Percentiles rank a stretch among this genome's conserved stretches.
Evolutionary conservation across 2,113 vertebrate genomes (phyloP).

Genomic region (Cervus canadensis): DNA sequence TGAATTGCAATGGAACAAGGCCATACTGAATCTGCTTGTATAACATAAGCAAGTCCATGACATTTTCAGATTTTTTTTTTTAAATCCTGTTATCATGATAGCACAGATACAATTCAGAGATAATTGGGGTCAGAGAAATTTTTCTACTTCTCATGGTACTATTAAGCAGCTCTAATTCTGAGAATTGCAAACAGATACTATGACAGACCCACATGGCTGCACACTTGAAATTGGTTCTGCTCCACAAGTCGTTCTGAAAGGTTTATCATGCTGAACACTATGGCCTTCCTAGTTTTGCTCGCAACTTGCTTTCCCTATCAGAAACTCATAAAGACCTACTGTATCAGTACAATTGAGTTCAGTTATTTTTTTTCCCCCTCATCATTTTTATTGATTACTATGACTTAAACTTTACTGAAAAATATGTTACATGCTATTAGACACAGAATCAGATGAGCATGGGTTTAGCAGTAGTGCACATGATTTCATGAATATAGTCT

Average conservation of each 20-base stretch:
- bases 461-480: not conserved
- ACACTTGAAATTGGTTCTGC: not conserved
- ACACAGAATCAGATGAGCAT: not conserved
- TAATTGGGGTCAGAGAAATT: not conserved
- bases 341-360: not conserved
- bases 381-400: constrained; percentile 32
- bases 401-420: constrained; percentile 40
- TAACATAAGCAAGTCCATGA: not conserved
- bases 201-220: not conserved
- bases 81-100: not conserved
- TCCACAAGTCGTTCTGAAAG: not conserved
- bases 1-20: not conserved
- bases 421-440: not conserved
- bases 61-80: not conserved
- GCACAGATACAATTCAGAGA: not conserved
- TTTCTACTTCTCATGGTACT: not conserved
- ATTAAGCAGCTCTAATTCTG: not conserved
- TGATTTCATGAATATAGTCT: not conserved
- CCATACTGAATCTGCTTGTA: not conserved
- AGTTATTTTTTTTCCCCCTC: constrained; percentile 35
- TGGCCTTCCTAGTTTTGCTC: not conserved
- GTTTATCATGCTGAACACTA: not conserved
- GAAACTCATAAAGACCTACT: not conserved
- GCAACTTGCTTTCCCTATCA: not conserved
- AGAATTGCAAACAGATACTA: not conserved